phyloP scores from a whole-genome alignment of 2,113 vertebrate species.

The Salvelinus sp. region DNA sequence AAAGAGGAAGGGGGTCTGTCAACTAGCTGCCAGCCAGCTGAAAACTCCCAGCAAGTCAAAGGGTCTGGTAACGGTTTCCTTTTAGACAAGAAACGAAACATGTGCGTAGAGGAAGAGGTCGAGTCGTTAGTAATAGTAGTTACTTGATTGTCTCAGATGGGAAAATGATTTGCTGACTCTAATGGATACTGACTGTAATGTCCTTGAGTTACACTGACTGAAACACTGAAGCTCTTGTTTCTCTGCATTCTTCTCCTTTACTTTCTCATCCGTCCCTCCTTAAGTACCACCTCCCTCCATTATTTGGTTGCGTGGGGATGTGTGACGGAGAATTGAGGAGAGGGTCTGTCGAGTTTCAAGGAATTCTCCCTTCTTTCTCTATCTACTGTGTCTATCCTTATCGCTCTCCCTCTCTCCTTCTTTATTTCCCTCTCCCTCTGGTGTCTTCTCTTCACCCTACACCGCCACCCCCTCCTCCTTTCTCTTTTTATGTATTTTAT shows the following conservation, averaged over 20 bases:
- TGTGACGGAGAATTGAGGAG: too few relatives aligned
- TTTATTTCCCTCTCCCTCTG: too few relatives aligned
- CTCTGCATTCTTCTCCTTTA: not conserved
- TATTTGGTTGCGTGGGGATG: too few relatives aligned
- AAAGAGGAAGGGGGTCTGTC: too few relatives aligned
- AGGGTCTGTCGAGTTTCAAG: not conserved
- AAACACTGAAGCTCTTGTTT: constrained; percentile 7
- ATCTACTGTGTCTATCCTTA: too few relatives aligned
- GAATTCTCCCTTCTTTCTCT: too few relatives aligned
- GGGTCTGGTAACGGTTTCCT: constrained; percentile 14
- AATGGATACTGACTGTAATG: not conserved
- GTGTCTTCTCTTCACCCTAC: too few relatives aligned
- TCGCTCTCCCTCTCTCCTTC: too few relatives aligned
- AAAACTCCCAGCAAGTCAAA: not conserved
- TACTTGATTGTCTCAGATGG: too few relatives aligned
- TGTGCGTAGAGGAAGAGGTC: not conserved
- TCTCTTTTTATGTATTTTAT: not conserved
- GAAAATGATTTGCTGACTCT: not conserved
- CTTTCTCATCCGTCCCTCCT: constrained; percentile 39
- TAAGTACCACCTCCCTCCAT: too few relatives aligned
- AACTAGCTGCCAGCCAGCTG: not conserved
- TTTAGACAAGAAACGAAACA: constrained; percentile 19
- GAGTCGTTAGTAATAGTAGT: not conserved
- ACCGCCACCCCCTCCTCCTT: too few relatives aligned
- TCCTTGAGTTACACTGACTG: constrained; percentile 5